phyloP scores from a whole-genome alignment of 2,797 vertebrate species.

The Oryzias sinensis region DNA sequence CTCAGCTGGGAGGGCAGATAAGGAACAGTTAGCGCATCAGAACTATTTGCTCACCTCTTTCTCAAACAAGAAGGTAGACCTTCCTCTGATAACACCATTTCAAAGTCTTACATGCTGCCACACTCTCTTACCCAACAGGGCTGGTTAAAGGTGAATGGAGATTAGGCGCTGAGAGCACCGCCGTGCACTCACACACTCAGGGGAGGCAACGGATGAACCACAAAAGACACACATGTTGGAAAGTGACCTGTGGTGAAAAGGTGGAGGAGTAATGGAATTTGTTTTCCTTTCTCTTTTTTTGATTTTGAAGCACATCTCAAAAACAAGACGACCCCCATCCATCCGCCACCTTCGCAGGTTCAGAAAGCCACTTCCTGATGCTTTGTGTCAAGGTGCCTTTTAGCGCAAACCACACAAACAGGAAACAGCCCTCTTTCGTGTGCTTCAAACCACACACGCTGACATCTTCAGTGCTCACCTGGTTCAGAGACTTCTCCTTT shows the following conservation, averaged over 20 bases:
- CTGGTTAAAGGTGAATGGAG: conserved; percentile 52
- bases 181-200: conserved; percentile 29
- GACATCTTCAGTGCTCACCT: conserved; percentile 48
- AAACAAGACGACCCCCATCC: conserved; percentile 33
- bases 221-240: conserved; percentile 37
- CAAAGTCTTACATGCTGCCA: conserved; percentile 60
- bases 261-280: conserved; percentile 53
- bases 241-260: conserved; percentile 36
- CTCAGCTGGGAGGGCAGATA: conserved; percentile 64
- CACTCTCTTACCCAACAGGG: conserved; percentile 62
- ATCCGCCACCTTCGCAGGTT: conserved; percentile 34
- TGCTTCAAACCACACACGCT: conserved; percentile 45
- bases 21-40: conserved; percentile 62
- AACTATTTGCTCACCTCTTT: conserved; percentile 69
- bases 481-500: conserved; percentile 9
- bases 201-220: conserved; percentile 34
- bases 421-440: conserved; percentile 75
- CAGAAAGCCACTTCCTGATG: conserved; percentile 72
- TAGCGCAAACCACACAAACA: conserved; percentile 70
- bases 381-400: conserved; percentile 55
- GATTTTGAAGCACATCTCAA: conserved; percentile 34
- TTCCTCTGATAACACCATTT: conserved; percentile 66
- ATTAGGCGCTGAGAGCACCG: conserved; percentile 16
- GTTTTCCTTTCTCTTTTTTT: conserved; percentile 9
- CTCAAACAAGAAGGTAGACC: conserved; percentile 69